Base-by-base conservation (phyloP, 2,113 vertebrate species). In the Syrmaticus mikado region DNA sequence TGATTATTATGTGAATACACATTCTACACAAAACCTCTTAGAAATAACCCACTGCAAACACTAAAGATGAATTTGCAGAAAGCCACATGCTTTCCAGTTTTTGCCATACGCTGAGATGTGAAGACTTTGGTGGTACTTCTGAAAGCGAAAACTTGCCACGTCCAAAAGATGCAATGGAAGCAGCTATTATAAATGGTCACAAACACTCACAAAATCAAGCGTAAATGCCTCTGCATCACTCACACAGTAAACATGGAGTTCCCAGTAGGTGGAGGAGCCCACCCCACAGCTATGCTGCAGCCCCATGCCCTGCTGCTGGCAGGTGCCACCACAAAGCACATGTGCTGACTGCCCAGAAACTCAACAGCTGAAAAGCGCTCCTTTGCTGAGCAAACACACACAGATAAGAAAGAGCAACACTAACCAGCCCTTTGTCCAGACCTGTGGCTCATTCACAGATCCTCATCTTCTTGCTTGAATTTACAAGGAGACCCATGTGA, bases 201-300 rank as follows among this genome's bases (percentile, higher is more conserved):
- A 48, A 73, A 65, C 1, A 25, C 45, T 60, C 28, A 15, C 17
- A 75, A 61, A 84, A 61, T 22, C 3, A 8, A 28, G n/a, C 24
- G 34, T 16, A 25, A 48, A 40, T 13, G 50, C 48, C 32, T 66
- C 72, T 27, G 1, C 15, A 32, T 14, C 68, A 24, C 0, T 0
- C 34, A 85, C 87, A 32, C 25, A 28, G 27, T 28, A 8, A 36
- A 62, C 28, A 0, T 1, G 1, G 21, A 46, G 68, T 22, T 85
- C 40, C 52, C 71, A 67, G 8, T 3, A 25, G 1, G 36, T 27
- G 83, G 15, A 73, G 2, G 9, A 1, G n/a, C 16, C 32, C 6
- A 1, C 28, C n/a, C 27, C 12, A 9, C 52, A 28, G 52, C 52
- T 28, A 14, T 53, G 28, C 53, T 10, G 18, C 32, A 58, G 55